Conservation (phyloP, 2,888 invertebrate genomes). For the Athalia circularis region DNA sequence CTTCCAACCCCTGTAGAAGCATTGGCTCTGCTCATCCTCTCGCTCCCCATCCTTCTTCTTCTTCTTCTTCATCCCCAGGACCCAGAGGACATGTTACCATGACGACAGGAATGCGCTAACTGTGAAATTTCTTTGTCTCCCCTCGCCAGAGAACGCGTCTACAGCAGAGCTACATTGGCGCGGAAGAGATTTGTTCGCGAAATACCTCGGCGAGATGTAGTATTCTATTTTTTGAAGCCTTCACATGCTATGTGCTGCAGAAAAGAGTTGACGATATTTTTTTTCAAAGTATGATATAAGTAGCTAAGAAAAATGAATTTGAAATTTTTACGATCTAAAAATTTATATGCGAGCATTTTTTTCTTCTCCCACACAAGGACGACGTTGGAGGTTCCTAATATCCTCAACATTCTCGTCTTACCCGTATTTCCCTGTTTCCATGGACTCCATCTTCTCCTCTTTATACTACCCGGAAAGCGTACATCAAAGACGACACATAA, state of each 20-base stretch:
- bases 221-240: no score
- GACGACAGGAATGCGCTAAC: constrained; percentile 34
- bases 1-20: background rate
- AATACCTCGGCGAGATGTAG: no score
- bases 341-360: no score
- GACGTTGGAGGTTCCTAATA: no score
- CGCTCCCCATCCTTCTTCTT: background rate
- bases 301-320: no score
- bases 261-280: no score
- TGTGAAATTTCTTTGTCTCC: constrained; percentile 23
- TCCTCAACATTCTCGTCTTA: background rate
- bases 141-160: background rate
- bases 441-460: background rate
- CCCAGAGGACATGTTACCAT: constrained; percentile 12
- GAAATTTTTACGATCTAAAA: no score
- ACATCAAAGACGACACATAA: constrained; percentile 67
- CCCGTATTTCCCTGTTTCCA: background rate
- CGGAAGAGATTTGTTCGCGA: no score
- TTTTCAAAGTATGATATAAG: no score
- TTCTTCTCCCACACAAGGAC: no score
- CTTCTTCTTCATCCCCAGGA: constrained; percentile 4
- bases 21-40: background rate
- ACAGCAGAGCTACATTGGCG: no score
- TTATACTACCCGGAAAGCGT: constrained; percentile 48
- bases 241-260: no score